phyloP scores from a whole-genome alignment of 2,888 invertebrate genomes.

The Drosophila histrio region DNA sequence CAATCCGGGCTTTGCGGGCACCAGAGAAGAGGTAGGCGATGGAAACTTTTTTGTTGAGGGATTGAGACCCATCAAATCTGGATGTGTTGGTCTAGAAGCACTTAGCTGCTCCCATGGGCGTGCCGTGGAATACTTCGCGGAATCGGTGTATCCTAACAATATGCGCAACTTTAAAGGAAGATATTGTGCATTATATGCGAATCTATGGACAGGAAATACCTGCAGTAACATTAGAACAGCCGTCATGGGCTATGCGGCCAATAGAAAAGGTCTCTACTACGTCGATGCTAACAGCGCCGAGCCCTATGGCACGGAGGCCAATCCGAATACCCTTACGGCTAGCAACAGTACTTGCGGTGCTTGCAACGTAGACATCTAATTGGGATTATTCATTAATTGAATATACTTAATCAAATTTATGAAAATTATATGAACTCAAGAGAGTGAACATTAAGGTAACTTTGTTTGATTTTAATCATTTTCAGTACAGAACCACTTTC shows the following conservation, averaged over 20 bases:
- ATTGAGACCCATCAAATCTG: slow-evolving; percentile 61
- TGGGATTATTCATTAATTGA: background rate
- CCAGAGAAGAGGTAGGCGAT: slow-evolving; percentile 69
- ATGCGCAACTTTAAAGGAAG: slow-evolving; percentile 11
- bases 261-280: slow-evolving; percentile 32
- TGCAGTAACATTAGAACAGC: slow-evolving; percentile 2
- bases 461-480: background rate
- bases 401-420: background rate
- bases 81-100: slow-evolving; percentile 49
- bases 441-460: slow-evolving; percentile 2
- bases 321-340: slow-evolving; percentile 6
- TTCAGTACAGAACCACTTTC: background rate
- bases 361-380: background rate
- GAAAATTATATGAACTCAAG: background rate
- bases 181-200: slow-evolving; percentile 50
- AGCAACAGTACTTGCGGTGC: slow-evolving; percentile 23
- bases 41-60: slow-evolving; percentile 81
- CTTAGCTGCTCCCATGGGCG: slow-evolving; percentile 72
- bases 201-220: background rate
- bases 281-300: slow-evolving; percentile 32
- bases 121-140: slow-evolving; percentile 73
- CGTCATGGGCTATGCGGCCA: slow-evolving; percentile 43
- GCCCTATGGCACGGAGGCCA: slow-evolving; percentile 42
- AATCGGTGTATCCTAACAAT: slow-evolving; percentile 72
- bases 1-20: slow-evolving; percentile 76